Base-by-base conservation (phyloP, 2,113 vertebrate species). In the Bostrychus sinensis region DNA sequence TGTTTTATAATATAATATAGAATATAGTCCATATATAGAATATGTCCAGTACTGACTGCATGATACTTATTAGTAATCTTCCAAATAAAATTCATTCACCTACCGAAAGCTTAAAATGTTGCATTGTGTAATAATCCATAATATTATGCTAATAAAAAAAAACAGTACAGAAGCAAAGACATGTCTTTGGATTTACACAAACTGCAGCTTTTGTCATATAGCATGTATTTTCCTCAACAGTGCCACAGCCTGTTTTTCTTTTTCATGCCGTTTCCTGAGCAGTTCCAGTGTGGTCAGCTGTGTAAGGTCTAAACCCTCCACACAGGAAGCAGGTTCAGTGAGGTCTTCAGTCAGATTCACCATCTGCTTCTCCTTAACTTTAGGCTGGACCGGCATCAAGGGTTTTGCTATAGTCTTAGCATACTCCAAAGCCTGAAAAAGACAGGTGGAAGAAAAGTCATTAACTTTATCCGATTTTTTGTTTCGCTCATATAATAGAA, bases 381-480 rank as follows among this genome's bases (percentile, higher is more conserved):
- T 91, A 0, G 67, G 4, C 0, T 63, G 46, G 26, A 66, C 64
- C 14, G 66, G 72, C n/a, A 67, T 58, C 56, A 86, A 91, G 2
- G 95, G 96, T 83, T 89, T 94, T 1, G 90, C 91, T 37, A 96
- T 93, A 14, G 82, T 94, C 88, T 92, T 96, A 22, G 95, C 94
- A 4, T 98, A 97, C 66, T 97, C 94, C 83, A 98, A 86, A 9
- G 95, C 95, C 96, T 97, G 45, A 48, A 74, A 61, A 34, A 23
- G 43, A 65, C 5, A n/a, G n/a, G n/a, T n/a, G n/a, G n/a, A n/a
- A n/a, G n/a, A n/a, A n/a, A n/a, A n/a, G n/a, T n/a, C n/a, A n/a
- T n/a, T n/a, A n/a, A n/a, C n/a, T n/a, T n/a, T n/a, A n/a, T n/a
- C n/a, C n/a, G n/a, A n/a, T n/a, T n/a, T n/a, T n/a, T n/a, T n/a